These are phyloP conservation scores for Henicopernis longicauda DNA, from an alignment of 2,113 vertebrate genomes.

Conservation along the genomic window DNA sequence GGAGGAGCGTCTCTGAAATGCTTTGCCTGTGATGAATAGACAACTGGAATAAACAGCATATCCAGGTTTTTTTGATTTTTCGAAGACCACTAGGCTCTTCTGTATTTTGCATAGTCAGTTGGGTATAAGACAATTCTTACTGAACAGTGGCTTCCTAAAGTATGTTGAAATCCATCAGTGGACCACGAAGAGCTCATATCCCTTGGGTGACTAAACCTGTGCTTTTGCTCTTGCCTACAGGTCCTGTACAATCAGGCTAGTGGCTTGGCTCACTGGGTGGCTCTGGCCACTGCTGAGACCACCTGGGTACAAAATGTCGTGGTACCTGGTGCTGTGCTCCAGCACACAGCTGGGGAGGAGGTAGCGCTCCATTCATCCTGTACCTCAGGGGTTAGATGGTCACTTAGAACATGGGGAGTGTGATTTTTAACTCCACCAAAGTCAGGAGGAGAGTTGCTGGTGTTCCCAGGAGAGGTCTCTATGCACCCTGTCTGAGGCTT, in stretches of 20 bases:
- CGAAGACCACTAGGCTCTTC: not conserved
- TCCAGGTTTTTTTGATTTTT: not conserved
- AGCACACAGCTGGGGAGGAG: not conserved
- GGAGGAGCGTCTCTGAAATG: not conserved
- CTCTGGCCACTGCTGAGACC: not conserved
- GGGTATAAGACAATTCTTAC: not conserved
- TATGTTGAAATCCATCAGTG: not conserved
- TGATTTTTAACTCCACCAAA: not conserved
- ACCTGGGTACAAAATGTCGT: not conserved
- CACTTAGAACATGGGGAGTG: not conserved
- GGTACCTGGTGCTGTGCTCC: not conserved
- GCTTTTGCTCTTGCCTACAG: not conserved
- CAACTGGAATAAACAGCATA: not conserved
- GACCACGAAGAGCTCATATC: not conserved
- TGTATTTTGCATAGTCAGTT: not conserved
- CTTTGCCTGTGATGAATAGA: not conserved
- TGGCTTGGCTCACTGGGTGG: not conserved
- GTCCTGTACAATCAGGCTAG: not conserved
- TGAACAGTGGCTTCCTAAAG: not conserved
- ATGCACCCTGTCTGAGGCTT: not conserved
- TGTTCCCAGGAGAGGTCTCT: not conserved
- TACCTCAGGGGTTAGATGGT: not conserved
- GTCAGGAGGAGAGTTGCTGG: not conserved
- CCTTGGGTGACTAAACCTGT: not conserved
- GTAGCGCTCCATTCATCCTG: fast-evolving